phyloP scores from a whole-genome alignment of 2,797 vertebrate species.

The Gouania willdenowi region DNA sequence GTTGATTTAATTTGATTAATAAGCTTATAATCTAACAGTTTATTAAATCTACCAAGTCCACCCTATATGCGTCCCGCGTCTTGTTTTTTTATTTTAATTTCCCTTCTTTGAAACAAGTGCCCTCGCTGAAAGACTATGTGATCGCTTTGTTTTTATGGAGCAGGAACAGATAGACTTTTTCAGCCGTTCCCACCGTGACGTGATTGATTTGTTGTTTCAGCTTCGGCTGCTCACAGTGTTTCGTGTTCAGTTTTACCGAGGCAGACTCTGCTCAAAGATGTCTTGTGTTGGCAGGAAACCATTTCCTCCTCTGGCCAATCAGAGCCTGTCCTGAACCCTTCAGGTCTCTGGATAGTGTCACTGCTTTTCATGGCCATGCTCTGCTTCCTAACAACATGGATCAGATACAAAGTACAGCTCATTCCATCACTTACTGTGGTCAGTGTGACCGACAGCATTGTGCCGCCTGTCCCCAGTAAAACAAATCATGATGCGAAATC shows the following conservation, averaged over 20 bases:
- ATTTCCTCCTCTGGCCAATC: constrained; percentile 6
- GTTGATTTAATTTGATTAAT: constrained; percentile 39
- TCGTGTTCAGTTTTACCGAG: neutral
- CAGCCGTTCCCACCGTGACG: too few species aligned
- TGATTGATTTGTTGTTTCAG: too few species aligned
- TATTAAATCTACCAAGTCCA: constrained; percentile 63
- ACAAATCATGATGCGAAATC: constrained; percentile 32
- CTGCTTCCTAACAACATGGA: constrained; percentile 13
- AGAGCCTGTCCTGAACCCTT: neutral
- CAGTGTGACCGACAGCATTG: constrained; percentile 26
- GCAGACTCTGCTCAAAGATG: neutral
- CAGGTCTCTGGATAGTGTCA: constrained; percentile 11
- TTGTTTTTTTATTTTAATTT: constrained; percentile 40
- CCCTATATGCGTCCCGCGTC: constrained; percentile 22
- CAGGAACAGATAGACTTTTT: too few species aligned
- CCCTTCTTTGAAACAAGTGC: constrained; percentile 34
- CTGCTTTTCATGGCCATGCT: constrained; percentile 10
- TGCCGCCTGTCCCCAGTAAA: constrained; percentile 44
- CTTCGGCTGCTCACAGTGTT: neutral
- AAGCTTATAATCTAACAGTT: constrained; percentile 57
- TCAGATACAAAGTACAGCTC: constrained; percentile 34
- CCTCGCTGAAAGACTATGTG: constrained; percentile 22
- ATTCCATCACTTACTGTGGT: constrained; percentile 41
- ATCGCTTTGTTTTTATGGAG: constrained; percentile 29
- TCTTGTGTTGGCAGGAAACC: constrained; percentile 6